Base-by-base conservation (phyloP, 2,113 vertebrate species). In the Varanus komodoensis region DNA sequence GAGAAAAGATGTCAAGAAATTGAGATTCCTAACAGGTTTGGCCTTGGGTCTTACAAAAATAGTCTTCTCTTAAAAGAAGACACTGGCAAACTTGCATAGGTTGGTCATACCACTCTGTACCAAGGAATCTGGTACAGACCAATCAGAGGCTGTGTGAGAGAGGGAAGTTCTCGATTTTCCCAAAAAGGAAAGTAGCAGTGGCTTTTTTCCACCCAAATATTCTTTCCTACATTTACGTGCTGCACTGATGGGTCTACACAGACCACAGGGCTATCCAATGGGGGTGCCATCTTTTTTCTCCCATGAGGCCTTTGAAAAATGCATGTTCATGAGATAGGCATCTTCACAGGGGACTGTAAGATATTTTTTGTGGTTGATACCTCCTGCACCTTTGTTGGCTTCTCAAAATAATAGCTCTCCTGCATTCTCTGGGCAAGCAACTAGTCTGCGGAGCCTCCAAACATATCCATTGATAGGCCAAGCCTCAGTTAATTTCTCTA, bases 21-120 rank as follows among this genome's bases (percentile, higher is more conserved):
- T 87, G 88, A 84, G 0, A 80, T 3, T 23, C 69, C 14, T 57
- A 78, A 73, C 32, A 73, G 89, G 44, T 67, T 57, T 85, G 86
- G 27, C 32, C 32, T 91, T 64, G 14, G 4, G 87, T 87, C 68
- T 86, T 80, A 44, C 5, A 90, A 87, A 86, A 92, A 89, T 21
- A 75, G 8, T n/a, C 44, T 90, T 64, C 89, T 92, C 89, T 77
- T 6, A 52, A 38, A 52, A 12, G n/a, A 1, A 34, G 83, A 91
- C 73, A 52, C 8, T 92, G 84, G 91, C 34, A 85, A 23, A 67
- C 19, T 61, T 25, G 11, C 27, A 48, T 21, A 78, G 44, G 23
- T 8, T 48, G 38, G 27, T 48, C 44, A 23, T 78, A 48, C 38
- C 50, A 34, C 90, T 0, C 0, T 15, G 15, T 92, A 74, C 57